These are phyloP conservation scores for Lepisosteus osseus DNA, from an alignment of 2,113 vertebrate genomes.

Conservation along the genomic window DNA sequence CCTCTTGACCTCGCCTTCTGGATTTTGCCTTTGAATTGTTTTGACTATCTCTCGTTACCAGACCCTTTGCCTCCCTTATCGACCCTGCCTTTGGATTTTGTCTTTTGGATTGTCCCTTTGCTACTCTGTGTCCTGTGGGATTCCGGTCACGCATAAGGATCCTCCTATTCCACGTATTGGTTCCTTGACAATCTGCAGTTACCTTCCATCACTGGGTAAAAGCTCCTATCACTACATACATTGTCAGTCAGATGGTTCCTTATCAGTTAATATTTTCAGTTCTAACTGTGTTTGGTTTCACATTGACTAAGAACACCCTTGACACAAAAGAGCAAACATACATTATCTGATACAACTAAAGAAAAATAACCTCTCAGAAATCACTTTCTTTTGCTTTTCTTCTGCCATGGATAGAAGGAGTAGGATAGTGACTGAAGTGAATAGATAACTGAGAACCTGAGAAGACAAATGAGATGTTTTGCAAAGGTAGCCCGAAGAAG, in stretches of 20 bases:
- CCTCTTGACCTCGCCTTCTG: too few relatives aligned
- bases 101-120: too few relatives aligned
- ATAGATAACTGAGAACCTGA: slow-evolving; percentile 44
- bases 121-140: too few relatives aligned
- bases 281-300: slow-evolving; percentile 14
- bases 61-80: too few relatives aligned
- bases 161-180: too few relatives aligned
- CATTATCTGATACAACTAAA: slow-evolving; percentile 54
- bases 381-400: slow-evolving; percentile 29
- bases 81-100: too few relatives aligned
- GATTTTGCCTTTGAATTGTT: too few relatives aligned
- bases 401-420: slow-evolving; percentile 23
- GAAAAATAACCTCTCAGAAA: slow-evolving; percentile 53
- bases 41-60: too few relatives aligned
- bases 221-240: slow-evolving; percentile 34
- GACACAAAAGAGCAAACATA: slow-evolving; percentile 56
- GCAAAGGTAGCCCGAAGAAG: slow-evolving; percentile 41
- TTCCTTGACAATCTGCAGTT: too few relatives aligned
- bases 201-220: slow-evolving; percentile 19
- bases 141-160: too few relatives aligned
- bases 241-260: slow-evolving; percentile 30
- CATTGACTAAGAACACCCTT: slow-evolving; percentile 29
- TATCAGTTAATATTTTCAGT: slow-evolving; percentile 25
- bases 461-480: slow-evolving; percentile 47
- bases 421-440: slow-evolving; percentile 37